A percentile compares a stretch with the other conserved stretches of the same genome.
Evolutionary conservation across 2,113 vertebrate species (phyloP).

Genomic region (Brachyhypopomus occidentalis): DNA sequence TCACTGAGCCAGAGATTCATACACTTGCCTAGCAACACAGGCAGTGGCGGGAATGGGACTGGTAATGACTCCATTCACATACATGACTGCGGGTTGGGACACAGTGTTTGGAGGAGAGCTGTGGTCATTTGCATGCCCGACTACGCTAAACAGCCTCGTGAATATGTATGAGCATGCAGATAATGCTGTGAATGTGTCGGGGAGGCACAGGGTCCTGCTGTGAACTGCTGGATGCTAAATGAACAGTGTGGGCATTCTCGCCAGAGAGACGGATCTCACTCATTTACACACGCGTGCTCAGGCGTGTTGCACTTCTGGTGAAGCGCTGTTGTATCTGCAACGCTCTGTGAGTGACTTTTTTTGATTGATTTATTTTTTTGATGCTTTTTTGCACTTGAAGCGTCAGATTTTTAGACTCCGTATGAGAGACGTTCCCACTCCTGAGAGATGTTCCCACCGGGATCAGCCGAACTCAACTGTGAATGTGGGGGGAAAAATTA

Average conservation of each 20-base stretch:
- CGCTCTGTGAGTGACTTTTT: constrained; percentile 53
- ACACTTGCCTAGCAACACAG: constrained; percentile 35
- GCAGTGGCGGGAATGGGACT: constrained; percentile 19
- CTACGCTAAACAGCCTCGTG: constrained; percentile 53
- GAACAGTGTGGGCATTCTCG: constrained; percentile 26
- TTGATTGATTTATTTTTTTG: not conserved
- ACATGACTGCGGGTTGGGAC: constrained; percentile 63
- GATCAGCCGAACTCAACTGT: not conserved
- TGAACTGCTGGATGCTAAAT: constrained; percentile 18
- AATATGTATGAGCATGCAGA: constrained; percentile 52
- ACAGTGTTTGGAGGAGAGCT: constrained; percentile 30
- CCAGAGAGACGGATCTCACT: constrained; percentile 50
- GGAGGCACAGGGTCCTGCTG: constrained; percentile 47
- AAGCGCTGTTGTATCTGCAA: constrained; percentile 65
- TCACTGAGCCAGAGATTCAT: not conserved
- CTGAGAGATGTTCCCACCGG: not conserved
- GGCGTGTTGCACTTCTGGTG: constrained; percentile 38
- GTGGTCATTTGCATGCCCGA: constrained; percentile 44
- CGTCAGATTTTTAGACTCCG: not conserved
- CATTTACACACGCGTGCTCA: constrained; percentile 61
- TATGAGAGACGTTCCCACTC: not conserved
- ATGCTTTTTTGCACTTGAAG: not conserved
- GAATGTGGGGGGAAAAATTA: not conserved
- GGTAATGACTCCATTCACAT: constrained; percentile 57
- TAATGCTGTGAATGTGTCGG: constrained; percentile 26